Conservation (phyloP, 2,113 vertebrate species). For the Laticauda colubrina region DNA sequence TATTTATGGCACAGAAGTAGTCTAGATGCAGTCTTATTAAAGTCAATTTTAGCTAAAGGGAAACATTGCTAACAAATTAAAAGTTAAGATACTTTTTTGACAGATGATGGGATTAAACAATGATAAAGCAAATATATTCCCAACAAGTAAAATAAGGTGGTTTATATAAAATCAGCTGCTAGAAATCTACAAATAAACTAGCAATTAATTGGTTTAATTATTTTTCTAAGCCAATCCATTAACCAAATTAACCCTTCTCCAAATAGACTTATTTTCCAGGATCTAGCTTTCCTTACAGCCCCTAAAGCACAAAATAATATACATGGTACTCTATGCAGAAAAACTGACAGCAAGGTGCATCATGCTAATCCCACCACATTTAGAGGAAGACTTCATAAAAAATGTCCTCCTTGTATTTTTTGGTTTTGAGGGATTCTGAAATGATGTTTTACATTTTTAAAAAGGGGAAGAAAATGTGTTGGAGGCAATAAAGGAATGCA, state of each 20-base stretch:
- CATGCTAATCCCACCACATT: neutral
- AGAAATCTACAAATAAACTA: neutral
- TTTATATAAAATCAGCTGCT: neutral
- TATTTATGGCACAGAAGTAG: neutral
- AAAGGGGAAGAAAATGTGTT: neutral
- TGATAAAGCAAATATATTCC: neutral
- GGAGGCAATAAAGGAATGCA: neutral
- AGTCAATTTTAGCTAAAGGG: neutral
- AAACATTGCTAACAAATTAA: neutral
- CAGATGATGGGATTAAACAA: neutral
- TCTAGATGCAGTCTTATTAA: neutral
- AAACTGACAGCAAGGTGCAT: neutral
- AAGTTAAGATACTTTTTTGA: neutral
- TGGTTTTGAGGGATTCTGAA: conserved; percentile 9
- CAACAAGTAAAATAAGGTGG: neutral
- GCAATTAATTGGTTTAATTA: neutral
- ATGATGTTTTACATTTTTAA: conserved; percentile 19
- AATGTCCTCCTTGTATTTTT: neutral
- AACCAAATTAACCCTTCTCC: neutral
- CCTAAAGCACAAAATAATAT: neutral
- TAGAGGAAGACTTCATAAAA: neutral
- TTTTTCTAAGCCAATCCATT: neutral
- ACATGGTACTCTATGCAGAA: neutral
- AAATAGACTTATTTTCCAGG: neutral
- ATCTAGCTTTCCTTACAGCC: neutral